Conservation (phyloP, 2,113 vertebrate genomes). For the Stigmatopora nigra region DNA sequence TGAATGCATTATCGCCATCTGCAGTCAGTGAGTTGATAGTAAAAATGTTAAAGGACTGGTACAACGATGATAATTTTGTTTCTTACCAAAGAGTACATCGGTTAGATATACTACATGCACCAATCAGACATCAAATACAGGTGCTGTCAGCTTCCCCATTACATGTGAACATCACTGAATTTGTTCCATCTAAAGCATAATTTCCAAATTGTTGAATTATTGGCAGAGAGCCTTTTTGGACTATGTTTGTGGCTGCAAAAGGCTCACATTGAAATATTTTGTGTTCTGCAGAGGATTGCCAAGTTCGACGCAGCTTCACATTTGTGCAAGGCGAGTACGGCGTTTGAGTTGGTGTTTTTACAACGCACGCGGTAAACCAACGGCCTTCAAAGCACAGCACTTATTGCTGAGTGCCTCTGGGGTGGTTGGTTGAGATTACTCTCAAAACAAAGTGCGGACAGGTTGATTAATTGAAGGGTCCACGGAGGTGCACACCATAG, state of each 20-base stretch:
- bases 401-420: constrained; percentile 69
- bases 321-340: constrained; percentile 38
- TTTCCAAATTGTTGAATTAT: background rate
- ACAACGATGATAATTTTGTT: background rate
- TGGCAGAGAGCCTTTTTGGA: background rate
- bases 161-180: background rate
- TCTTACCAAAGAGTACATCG: background rate
- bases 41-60: too few relatives aligned
- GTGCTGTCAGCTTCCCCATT: background rate
- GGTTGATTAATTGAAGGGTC: constrained; percentile 74
- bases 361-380: constrained; percentile 63
- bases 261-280: background rate
- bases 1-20: too few relatives aligned
- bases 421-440: constrained; percentile 70
- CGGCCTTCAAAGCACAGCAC: constrained; percentile 68
- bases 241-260: background rate
- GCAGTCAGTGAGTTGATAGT: too few relatives aligned
- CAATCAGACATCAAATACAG: background rate
- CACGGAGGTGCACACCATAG: constrained; percentile 57
- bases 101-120: background rate
- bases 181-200: background rate
- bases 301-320: constrained; percentile 17
- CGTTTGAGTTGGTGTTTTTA: constrained; percentile 60
- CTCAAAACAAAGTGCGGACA: constrained; percentile 75
- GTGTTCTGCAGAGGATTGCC: constrained; percentile 4